These are phyloP conservation scores for Phyllostomus hastatus DNA, from an alignment of 2,113 vertebrate genomes.

Conservation along the genomic window DNA sequence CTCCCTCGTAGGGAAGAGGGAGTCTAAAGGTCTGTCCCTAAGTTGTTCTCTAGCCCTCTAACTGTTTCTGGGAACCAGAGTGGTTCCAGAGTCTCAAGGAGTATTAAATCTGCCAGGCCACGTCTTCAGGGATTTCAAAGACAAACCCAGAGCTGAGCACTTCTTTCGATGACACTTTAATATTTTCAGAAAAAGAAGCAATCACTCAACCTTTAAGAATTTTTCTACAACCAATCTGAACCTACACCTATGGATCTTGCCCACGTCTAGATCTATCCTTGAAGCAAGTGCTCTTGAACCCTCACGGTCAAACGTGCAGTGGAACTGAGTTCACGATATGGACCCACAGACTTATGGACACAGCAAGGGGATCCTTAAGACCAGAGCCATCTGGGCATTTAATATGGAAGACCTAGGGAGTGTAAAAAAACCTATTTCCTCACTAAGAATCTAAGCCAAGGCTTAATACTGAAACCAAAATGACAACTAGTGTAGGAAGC, in stretches of 20 bases:
- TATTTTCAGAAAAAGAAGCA: neutral
- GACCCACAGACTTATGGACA: neutral
- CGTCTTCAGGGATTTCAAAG: constrained; percentile 29
- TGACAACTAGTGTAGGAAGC: neutral
- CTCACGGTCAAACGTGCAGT: neutral
- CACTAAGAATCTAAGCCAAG: neutral
- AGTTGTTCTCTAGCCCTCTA: neutral
- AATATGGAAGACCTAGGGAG: neutral
- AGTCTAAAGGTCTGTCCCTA: neutral
- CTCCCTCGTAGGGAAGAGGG: neutral
- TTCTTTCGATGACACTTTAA: neutral
- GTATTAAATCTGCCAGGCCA: neutral
- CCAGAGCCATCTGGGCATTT: neutral
- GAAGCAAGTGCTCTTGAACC: neutral
- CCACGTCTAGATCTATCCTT: neutral
- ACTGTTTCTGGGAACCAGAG: neutral
- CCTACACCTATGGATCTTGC: neutral
- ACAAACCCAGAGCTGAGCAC: neutral
- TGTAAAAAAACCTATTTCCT: neutral
- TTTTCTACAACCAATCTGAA: neutral
- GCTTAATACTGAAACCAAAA: neutral
- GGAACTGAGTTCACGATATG: neutral
- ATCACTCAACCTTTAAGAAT: neutral
- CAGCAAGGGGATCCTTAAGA: neutral
- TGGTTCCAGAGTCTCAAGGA: neutral